Percentiles rank a stretch among this genome's conserved stretches.
Conservation (phyloP, 1,140 invertebrate genomes). For the Aphelinus certus region DNA sequence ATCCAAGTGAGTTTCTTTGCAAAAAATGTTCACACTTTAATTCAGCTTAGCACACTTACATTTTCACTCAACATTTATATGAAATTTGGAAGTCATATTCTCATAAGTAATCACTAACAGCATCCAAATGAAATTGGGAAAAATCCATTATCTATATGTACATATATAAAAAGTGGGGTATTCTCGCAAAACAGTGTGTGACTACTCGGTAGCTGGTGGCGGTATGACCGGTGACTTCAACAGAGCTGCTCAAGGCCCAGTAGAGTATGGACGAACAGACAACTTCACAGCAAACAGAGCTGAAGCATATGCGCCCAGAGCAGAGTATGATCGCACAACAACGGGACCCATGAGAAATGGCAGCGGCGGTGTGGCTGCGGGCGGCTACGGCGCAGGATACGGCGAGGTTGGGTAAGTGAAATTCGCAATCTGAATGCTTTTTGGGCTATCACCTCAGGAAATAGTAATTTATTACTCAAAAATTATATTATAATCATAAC, state of each 20-base stretch:
- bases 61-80: too few relatives aligned
- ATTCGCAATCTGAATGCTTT: constrained; percentile 4
- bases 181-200: constrained; percentile 52
- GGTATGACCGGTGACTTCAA: constrained; percentile 63
- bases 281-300: constrained; percentile 59
- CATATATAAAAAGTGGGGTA: constrained; percentile 25
- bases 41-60: too few relatives aligned
- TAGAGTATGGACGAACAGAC: constrained; percentile 63
- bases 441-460: background rate
- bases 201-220: constrained; percentile 54
- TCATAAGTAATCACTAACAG: too few relatives aligned
- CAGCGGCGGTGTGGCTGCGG: constrained; percentile 58
- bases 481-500: background rate
- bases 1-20: background rate
- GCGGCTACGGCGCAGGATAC: constrained; percentile 61
- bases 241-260: constrained; percentile 58
- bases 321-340: constrained; percentile 60
- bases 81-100: too few relatives aligned
- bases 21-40: too few relatives aligned
- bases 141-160: too few relatives aligned
- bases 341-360: constrained; percentile 64
- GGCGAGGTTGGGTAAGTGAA: constrained; percentile 60
- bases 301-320: constrained; percentile 60
- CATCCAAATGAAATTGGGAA: too few relatives aligned
- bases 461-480: constrained; percentile 8